A percentile compares a stretch with the other conserved stretches of the same genome.
phyloP scores from a whole-genome alignment of 2,113 vertebrate genomes.

The Chaetodon trifascialis region DNA sequence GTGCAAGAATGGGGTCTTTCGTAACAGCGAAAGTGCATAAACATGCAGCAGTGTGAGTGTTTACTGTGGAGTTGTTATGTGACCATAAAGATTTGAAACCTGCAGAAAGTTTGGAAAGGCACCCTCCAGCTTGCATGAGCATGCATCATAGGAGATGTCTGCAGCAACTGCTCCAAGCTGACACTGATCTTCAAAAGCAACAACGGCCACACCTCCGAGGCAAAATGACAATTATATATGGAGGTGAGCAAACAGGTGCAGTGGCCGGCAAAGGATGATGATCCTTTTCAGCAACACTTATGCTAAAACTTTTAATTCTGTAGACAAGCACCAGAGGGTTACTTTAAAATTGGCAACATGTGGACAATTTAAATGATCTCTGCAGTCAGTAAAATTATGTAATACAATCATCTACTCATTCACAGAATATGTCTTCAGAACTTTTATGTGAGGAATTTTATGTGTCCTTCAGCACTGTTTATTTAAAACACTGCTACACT shows the following conservation, averaged over 20 bases:
- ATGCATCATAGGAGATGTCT: constrained; percentile 34
- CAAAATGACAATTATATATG: constrained; percentile 31
- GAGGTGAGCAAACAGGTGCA: constrained; percentile 52
- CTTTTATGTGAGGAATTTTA: constrained; percentile 1
- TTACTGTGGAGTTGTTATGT: constrained; percentile 32
- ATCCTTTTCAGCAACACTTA: not conserved
- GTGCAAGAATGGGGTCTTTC: not conserved
- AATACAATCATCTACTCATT: constrained; percentile 3
- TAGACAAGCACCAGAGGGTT: not conserved
- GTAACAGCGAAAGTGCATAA: constrained; percentile 16
- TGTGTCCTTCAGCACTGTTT: constrained; percentile 45
- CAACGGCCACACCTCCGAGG: constrained; percentile 51
- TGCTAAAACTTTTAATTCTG: not conserved
- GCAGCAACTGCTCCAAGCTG: constrained; percentile 13
- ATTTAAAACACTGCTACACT: constrained; percentile 32
- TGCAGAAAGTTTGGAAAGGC: constrained; percentile 17
- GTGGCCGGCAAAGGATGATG: not conserved
- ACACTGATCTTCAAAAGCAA: constrained; percentile 56
- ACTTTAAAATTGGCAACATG: not conserved
- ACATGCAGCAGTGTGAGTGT: not conserved
- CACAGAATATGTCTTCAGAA: constrained; percentile 7
- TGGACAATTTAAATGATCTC: not conserved
- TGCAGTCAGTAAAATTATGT: not conserved
- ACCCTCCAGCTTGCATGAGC: constrained; percentile 35
- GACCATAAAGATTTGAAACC: constrained; percentile 30